A percentile compares a stretch with the other conserved stretches of the same genome.
Evolutionary conservation across 2,797 vertebrate species (phyloP).

Genomic region (Oophaga sylvatica): DNA sequence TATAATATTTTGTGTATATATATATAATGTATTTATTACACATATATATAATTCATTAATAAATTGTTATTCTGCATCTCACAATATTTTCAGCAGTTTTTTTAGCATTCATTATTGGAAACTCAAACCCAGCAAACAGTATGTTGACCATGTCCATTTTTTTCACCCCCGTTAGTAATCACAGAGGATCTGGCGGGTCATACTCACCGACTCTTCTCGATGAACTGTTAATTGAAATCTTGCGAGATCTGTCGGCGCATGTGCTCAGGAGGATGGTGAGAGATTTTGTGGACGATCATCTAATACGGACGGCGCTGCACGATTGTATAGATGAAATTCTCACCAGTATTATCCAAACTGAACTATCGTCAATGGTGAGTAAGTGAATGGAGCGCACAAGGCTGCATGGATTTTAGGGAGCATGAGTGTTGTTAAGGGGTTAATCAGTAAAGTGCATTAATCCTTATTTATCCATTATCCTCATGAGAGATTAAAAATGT

Average conservation of each 20-base stretch:
- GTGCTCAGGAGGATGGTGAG: slow-evolving; percentile 35
- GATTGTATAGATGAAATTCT: slow-evolving; percentile 51
- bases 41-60: no score
- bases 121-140: no score
- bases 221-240: slow-evolving; percentile 47
- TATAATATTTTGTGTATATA: no score
- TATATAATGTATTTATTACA: no score
- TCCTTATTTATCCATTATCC: no score
- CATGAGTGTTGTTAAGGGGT: no score
- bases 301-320: slow-evolving; percentile 31
- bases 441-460: no score
- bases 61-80: no score
- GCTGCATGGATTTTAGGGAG: no score
- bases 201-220: slow-evolving; percentile 26
- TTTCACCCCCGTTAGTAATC: neutral
- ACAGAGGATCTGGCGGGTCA: neutral
- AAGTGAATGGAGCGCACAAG: neutral
- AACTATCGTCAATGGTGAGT: slow-evolving; percentile 56
- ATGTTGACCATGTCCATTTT: neutral
- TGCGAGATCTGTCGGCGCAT: slow-evolving; percentile 33
- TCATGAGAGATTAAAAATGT: no score
- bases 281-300: slow-evolving; percentile 51
- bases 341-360: slow-evolving; percentile 42
- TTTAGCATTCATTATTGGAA: no score
- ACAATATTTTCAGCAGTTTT: no score